Evolutionary conservation across 2,888 invertebrate genomes (phyloP), one percentile per base, ranked within the genome.

Genomic region (Drosophila picticornis): DNA sequence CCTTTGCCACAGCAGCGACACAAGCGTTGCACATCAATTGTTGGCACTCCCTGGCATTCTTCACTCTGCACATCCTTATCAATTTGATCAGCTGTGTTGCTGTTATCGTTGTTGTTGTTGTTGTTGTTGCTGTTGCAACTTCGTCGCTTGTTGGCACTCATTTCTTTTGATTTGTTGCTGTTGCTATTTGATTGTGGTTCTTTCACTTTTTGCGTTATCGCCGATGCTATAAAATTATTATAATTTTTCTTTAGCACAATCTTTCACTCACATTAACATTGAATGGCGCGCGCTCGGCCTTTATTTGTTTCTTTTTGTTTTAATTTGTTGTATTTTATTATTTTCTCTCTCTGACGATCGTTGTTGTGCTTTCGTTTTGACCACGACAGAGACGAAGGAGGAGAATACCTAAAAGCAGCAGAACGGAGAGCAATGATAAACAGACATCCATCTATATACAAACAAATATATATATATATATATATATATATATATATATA

Each of bases 1-100:
- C 78, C 61, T 74, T 88, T 85, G 64, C 68, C 77, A 29, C 85
- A 85, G 48, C 88, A 90, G n/a, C 85, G 85, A 29, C 85, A 85
- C 19, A 85, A 66, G 22, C 72, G 84, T 7, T 72, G 75, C 72
- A 85, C 81, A 56, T 86, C 72, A 40, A 69, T 53, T 57, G 29
- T 16, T 52, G 52, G 51, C 36, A n/a, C 36, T 36, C 69, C 36
- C 19, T 43, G 22, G 43, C 38, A 63, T 32, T 58, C 36, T 48
- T 29, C 53, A n/a, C 25, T 27, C 40, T 48, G 55, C 38, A 32
- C 59, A 36, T 52, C 57, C 56, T 58, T 63, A 48, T 50, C 31
- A 40, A 60, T 43, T 50, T 31, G 74, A 32, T 75, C 64, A 72
- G 61, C 61, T 55, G 68, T 52, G 46, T 50, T 59, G 72, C 58